Conservation (phyloP, 2,888 invertebrate species). For the Dryocosmus kuriphilus region DNA sequence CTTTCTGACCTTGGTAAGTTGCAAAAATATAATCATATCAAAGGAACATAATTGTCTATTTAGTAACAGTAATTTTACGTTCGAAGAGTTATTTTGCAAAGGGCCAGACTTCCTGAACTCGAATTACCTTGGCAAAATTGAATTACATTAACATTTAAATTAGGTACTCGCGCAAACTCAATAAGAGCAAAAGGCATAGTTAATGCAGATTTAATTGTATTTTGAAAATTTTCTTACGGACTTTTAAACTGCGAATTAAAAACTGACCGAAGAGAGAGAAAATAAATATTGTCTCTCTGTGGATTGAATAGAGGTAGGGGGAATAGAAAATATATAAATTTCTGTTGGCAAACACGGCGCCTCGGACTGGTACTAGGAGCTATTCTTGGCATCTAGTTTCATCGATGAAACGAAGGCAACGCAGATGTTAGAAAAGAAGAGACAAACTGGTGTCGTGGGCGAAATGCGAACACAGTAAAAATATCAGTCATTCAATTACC, state of each 20-base stretch:
- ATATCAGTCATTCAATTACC: not conserved
- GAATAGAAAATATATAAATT: constrained; percentile 1
- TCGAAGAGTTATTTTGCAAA: not conserved
- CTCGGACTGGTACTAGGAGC: constrained; percentile 4
- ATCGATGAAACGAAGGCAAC: constrained; percentile 17
- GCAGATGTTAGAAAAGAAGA: constrained; percentile 21
- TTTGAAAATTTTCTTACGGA: not conserved
- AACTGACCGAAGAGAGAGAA: too few species aligned
- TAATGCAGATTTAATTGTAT: not conserved
- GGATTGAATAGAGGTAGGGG: not conserved
- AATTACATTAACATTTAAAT: not conserved
- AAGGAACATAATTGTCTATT: not conserved
- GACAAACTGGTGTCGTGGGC: not conserved
- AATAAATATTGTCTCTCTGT: not conserved
- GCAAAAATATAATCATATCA: not conserved
- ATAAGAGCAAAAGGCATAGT: not conserved
- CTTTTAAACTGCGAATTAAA: not conserved
- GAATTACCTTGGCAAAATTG: not conserved
- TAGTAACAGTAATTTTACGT: too few species aligned
- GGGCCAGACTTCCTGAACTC: not conserved
- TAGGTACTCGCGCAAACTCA: not conserved
- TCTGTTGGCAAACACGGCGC: constrained; percentile 18
- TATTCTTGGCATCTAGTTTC: constrained; percentile 38
- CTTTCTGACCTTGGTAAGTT: constrained; percentile 87
- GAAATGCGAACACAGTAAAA: not conserved